Conservation (phyloP, 2,113 vertebrate genomes). For the Scalopus aquaticus region DNA sequence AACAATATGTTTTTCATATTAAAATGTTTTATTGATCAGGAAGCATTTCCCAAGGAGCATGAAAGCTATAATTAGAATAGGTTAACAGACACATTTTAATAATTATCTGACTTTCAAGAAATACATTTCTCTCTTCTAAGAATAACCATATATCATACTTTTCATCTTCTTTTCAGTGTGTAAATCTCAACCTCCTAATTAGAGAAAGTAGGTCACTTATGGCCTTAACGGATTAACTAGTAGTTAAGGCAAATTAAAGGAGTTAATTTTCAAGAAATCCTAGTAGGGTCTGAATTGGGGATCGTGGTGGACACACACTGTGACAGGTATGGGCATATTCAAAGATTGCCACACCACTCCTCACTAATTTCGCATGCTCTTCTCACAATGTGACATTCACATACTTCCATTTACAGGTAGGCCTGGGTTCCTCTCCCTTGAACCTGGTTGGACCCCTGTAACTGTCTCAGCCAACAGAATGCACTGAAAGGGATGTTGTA, state of each 20-base stretch:
- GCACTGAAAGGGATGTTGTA: neutral
- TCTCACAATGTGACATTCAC: neutral
- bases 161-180: neutral
- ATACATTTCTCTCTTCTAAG: neutral
- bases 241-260: neutral
- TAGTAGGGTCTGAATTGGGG: neutral
- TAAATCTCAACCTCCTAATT: neutral
- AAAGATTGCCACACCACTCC: neutral
- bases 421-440: neutral
- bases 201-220: neutral
- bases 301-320: neutral
- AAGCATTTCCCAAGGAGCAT: constrained; percentile 3
- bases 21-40: constrained; percentile 37
- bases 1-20: constrained; percentile 18
- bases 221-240: neutral
- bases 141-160: neutral
- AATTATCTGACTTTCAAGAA: constrained; percentile 31
- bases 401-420: neutral
- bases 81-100: constrained; percentile 30
- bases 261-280: constrained; percentile 6
- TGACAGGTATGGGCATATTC: neutral
- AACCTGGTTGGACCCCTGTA: neutral
- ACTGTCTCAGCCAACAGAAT: neutral
- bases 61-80: constrained; percentile 25
- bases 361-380: neutral